Evolutionary conservation across 2,113 vertebrate genomes (phyloP).

Genomic region (Lamprotornis superbus): DNA sequence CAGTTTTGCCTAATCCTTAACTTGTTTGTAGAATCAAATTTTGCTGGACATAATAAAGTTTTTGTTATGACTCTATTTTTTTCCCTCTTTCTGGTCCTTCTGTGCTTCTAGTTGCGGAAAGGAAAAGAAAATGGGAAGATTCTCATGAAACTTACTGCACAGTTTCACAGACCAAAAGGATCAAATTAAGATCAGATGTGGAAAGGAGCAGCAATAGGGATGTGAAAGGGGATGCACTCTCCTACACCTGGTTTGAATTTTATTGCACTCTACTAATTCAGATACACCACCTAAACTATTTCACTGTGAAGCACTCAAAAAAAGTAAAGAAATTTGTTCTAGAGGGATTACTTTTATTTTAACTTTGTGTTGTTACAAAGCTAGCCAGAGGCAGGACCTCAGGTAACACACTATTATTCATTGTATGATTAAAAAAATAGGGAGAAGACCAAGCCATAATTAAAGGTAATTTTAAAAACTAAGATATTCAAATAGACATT

Average conservation of each 20-base stretch:
- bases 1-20: neutral
- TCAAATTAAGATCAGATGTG: slow-evolving; percentile 32
- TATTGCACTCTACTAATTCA: neutral
- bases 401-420: neutral
- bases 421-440: neutral
- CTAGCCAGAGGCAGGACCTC: neutral
- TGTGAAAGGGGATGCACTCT: neutral
- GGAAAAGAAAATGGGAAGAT: neutral
- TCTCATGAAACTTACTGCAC: neutral
- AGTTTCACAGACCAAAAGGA: neutral
- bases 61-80: neutral
- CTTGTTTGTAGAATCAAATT: neutral
- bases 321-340: neutral
- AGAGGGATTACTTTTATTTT: neutral
- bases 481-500: neutral
- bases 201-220: neutral
- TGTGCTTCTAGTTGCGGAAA: neutral
- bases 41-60: neutral
- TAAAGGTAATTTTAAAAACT: neutral
- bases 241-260: slow-evolving; percentile 51
- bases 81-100: neutral
- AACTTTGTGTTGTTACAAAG: neutral
- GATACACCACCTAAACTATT: neutral
- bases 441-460: neutral
- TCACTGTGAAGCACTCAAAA: neutral